These are phyloP conservation scores for Aix galericulata DNA, from an alignment of 2,113 vertebrate species.

Conservation along the genomic window DNA sequence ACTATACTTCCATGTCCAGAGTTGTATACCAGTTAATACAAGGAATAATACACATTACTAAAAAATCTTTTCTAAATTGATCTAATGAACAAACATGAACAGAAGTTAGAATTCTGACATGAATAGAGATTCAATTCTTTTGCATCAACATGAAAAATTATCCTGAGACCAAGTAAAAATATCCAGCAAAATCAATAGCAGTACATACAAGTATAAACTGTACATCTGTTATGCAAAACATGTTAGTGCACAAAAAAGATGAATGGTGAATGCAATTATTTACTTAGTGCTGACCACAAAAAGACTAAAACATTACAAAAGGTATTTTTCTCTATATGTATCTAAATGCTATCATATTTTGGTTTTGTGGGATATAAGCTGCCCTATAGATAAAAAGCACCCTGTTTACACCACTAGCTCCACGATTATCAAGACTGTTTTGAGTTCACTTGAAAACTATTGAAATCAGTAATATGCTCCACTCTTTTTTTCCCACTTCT, in stretches of 20 bases:
- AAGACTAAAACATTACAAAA: background rate
- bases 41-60: background rate
- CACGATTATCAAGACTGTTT: background rate
- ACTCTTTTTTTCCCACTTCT: background rate
- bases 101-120: background rate
- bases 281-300: background rate
- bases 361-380: background rate
- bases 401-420: background rate
- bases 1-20: slow-evolving; percentile 1
- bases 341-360: background rate
- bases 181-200: background rate
- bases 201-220: background rate
- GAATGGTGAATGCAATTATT: background rate
- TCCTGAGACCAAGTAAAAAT: background rate
- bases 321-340: background rate
- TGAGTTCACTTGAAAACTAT: slow-evolving; percentile 16
- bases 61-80: background rate
- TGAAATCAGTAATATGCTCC: background rate
- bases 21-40: background rate
- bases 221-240: background rate
- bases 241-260: background rate
- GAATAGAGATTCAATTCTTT: background rate
- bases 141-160: background rate
- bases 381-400: background rate
- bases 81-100: background rate